Base-by-base conservation (phyloP, 1,140 invertebrate genomes). In the Glossosoma conforme region DNA sequence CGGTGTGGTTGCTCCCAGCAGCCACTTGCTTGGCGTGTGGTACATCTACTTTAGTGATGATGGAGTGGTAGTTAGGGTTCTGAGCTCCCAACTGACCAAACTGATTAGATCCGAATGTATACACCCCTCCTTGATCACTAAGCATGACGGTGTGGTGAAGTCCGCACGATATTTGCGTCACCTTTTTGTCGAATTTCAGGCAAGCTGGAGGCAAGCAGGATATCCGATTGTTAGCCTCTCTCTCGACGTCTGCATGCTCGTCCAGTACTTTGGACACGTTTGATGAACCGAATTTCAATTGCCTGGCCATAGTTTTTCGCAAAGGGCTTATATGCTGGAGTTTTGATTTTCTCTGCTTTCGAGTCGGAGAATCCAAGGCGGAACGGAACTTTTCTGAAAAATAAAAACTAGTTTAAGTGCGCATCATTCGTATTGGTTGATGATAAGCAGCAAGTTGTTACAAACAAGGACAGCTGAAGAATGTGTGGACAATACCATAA, bases 1-100 rank as follows among this genome's bases (percentile, higher is more conserved):
- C 91, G 2, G 93, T 92, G 66, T 99, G 96, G 73, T 97, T 93
- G 62, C 91, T 93, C 2, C 96, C 96, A 46, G 93, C 90, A 3
- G 92, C 91, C 14, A 98, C 79, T 61, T 92, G 86, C 2, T 77
- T 72, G 2, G 81, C 78, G 24, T 77, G 75, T 2, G 85, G 82
- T 19, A 93, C 74, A 61, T 84, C 82, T 0, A 97, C 84, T 46
- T 83, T 78, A 28, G 87, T 82, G 0, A 91, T 84, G 0, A 81
- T 79, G 42, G 84, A 86, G 52, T 91, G 85, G 2, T 80, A 77
- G 22, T 82, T 69, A 3, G 88, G 75, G 69, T 97, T 91, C 0
- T 93, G 92, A 20, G 87, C 82, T 17, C 95, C 95, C 14, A 98
- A 74, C 66, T 98, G 95, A 0, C 95, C 96, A 65, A 91, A 89